phyloP scores from a whole-genome alignment of 2,888 invertebrate species.

The Gymnosoma rotundatum region DNA sequence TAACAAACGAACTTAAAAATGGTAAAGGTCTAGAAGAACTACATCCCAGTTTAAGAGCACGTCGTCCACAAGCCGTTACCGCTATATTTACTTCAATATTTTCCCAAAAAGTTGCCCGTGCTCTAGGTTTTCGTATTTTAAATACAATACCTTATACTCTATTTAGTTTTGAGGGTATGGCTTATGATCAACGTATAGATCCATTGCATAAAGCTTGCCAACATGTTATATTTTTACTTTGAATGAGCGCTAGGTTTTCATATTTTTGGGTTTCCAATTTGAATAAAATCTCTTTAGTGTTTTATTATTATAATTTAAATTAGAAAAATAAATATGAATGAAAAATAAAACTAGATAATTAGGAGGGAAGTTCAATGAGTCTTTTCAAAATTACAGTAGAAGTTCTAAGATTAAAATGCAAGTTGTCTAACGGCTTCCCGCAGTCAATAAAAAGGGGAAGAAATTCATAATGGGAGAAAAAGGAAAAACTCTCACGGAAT shows the following conservation, averaged over 20 bases:
- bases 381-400: too few relatives aligned
- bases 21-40: constrained; percentile 82
- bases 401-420: too few relatives aligned
- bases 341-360: too few relatives aligned
- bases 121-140: constrained; percentile 84
- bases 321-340: too few relatives aligned
- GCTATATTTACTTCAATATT: constrained; percentile 85
- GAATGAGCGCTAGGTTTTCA: neutral
- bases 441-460: too few relatives aligned
- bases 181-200: constrained; percentile 84
- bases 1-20: constrained; percentile 82
- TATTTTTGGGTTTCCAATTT: too few relatives aligned
- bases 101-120: constrained; percentile 84
- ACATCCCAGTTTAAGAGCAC: constrained; percentile 72
- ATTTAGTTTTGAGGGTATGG: constrained; percentile 84
- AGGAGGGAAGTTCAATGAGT: too few relatives aligned
- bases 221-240: constrained; percentile 72
- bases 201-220: constrained; percentile 73
- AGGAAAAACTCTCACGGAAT: too few relatives aligned
- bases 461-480: too few relatives aligned
- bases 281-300: too few relatives aligned
- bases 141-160: constrained; percentile 83
- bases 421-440: too few relatives aligned
- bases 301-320: too few relatives aligned
- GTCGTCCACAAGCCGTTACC: constrained; percentile 82